These are phyloP conservation scores for Lethrus apterus DNA, from an alignment of 1,140 invertebrate genomes.

Conservation along the genomic window DNA sequence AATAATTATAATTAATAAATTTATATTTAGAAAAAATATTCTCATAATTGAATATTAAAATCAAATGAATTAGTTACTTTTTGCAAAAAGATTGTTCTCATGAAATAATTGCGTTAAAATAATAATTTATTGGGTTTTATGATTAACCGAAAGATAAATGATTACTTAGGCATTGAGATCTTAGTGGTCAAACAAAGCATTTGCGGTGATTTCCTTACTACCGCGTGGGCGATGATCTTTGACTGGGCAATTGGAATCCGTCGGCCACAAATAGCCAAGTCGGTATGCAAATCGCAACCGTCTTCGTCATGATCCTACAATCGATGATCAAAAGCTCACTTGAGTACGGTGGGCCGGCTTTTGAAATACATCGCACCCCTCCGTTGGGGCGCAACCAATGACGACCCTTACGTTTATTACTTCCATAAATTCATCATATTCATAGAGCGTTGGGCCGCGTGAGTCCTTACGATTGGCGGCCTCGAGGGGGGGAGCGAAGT, in stretches of 20 bases:
- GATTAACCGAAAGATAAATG: no score
- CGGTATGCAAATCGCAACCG: conserved; percentile 19
- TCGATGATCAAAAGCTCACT: conserved; percentile 15
- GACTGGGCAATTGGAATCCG: conserved; percentile 19
- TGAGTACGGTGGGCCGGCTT: conserved; percentile 14
- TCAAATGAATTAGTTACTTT: no score
- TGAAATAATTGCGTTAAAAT: no score
- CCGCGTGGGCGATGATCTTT: conserved; percentile 20
- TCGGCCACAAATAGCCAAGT: conserved; percentile 20
- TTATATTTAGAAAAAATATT: no score
- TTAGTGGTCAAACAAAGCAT: no score
- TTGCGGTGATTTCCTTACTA: conserved; percentile 23
- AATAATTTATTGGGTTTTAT: no score
- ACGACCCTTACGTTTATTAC: conserved; percentile 50
- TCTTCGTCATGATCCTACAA: conserved; percentile 13
- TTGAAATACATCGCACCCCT: conserved; percentile 15
- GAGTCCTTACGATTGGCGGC: conserved; percentile 44
- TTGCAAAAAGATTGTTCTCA: no score
- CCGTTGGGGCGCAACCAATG: conserved; percentile 42
- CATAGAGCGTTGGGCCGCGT: conserved; percentile 13
- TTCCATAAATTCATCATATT: conserved; percentile 53
- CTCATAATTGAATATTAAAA: no score
- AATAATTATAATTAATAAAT: no score
- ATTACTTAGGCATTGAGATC: no score
- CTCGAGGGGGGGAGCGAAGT: conserved; percentile 26